Evolutionary conservation across 2,888 invertebrate species (phyloP).

Genomic region (Sturmia bella): DNA sequence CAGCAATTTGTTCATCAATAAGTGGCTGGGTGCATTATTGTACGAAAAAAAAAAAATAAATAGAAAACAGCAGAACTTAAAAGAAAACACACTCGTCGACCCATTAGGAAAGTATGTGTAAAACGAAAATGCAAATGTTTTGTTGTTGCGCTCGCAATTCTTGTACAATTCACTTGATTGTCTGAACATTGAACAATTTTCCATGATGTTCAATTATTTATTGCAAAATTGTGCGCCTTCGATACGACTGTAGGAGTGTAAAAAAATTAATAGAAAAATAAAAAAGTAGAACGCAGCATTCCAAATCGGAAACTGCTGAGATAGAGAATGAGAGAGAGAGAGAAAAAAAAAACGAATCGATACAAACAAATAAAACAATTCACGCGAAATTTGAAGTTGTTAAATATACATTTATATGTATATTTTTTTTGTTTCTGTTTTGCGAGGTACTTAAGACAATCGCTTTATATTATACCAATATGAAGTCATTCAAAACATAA

Average conservation of each 20-base stretch:
- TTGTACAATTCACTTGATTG: slow-evolving; percentile 57
- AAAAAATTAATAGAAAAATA: slow-evolving; percentile 1
- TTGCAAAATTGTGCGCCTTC: slow-evolving; percentile 53
- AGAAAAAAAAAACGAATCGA: not conserved
- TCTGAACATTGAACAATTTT: slow-evolving; percentile 50
- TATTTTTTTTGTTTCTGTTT: not conserved
- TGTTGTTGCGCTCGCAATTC: slow-evolving; percentile 22
- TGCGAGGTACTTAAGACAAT: not conserved
- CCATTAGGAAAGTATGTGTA: slow-evolving; percentile 30
- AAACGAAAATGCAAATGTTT: not conserved
- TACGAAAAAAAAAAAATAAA: not conserved
- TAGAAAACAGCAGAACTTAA: not conserved
- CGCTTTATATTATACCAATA: not conserved
- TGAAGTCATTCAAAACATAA: slow-evolving; percentile 37
- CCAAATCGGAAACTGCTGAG: slow-evolving; percentile 2
- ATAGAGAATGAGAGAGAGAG: not conserved
- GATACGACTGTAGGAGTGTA: slow-evolving; percentile 40
- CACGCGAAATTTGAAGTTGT: not conserved
- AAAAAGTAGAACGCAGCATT: slow-evolving; percentile 48
- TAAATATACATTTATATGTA: slow-evolving; percentile 2
- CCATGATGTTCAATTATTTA: slow-evolving; percentile 60
- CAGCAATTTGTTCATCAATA: slow-evolving; percentile 32
- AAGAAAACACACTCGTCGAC: slow-evolving; percentile 1
- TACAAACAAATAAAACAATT: not conserved
- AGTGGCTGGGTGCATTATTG: slow-evolving; percentile 7